Base-by-base conservation (phyloP, 2,888 invertebrate species). In the Drosophila pseudotalamancana region DNA sequence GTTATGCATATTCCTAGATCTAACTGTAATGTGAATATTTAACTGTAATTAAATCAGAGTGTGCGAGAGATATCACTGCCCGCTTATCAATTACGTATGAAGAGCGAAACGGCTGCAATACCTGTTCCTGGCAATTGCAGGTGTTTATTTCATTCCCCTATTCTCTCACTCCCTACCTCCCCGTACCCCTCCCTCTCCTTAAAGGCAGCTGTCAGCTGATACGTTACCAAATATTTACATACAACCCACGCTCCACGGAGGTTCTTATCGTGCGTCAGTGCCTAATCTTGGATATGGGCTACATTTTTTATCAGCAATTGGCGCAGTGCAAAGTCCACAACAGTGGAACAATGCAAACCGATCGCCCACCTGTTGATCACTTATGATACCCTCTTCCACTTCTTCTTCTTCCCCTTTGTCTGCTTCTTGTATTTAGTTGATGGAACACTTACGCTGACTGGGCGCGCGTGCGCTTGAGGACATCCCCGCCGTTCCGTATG, bases 401-500 rank as follows among this genome's bases (percentile, higher is more conserved):
- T 4, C 1, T 35, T 18, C 18, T 18, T 14, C 35, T 48, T 25
- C 8, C 18, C 14, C 18, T n/a, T 43, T n/a, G 1, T 2, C 8
- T 18, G 1, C 4, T 16, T 18, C 25, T n/a, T 18, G n/a, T 11
- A 16, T 1, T 19, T 27, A 18, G 6, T 0, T 9, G 12, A 25
- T 14, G 8, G 0, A 8, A 37, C 8, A 93, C 94, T 94, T 92
- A 94, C 94, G 94, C 94, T 78, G 93, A 93, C 90, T 94, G 94
- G 73, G 94, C 93, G 88, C 95, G 92, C 77, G 94, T 93, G 67
- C 95, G 92, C 89, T 95, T 95, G 75, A 94, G 90, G 51, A 94
- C 93, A 87, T 95, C 95, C 50, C 93, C 93, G 70, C 93, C 89
- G 85, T 93, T 94, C 57, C 95, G 92, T 39, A 94, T 92, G 19